Evolutionary conservation across 1,140 invertebrate species (phyloP).

Genomic region (Drosophila ohnishii): DNA sequence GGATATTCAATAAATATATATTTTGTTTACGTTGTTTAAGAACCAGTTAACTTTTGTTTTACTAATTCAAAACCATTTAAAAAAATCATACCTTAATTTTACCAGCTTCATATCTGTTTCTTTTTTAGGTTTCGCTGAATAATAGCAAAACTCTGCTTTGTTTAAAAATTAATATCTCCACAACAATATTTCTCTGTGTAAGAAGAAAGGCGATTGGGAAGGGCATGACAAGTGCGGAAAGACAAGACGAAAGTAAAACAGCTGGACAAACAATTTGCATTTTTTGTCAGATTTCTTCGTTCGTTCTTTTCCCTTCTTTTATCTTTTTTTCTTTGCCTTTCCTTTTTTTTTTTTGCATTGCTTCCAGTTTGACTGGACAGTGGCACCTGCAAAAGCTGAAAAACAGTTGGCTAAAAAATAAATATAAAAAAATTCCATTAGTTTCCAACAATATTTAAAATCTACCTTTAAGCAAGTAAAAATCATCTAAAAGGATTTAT

Average conservation of each 20-base stretch:
- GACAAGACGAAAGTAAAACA: conserved; percentile 52
- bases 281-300: conserved; percentile 38
- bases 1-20: too few relatives aligned
- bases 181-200: conserved; percentile 2
- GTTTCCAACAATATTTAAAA: too few relatives aligned
- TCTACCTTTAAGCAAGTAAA: background rate
- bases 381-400: conserved; percentile 23
- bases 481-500: background rate
- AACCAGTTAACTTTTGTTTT: too few relatives aligned
- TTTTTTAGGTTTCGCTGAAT: too few relatives aligned
- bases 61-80: too few relatives aligned
- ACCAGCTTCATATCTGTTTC: background rate
- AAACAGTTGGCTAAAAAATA: conserved; percentile 2
- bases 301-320: conserved; percentile 1
- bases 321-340: background rate
- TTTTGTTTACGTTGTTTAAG: too few relatives aligned
- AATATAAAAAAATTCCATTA: background rate
- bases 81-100: background rate
- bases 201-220: background rate
- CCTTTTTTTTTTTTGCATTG: conserved; percentile 1
- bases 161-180: background rate
- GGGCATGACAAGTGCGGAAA: conserved; percentile 34
- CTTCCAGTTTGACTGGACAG: conserved; percentile 34
- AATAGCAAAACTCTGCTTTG: too few relatives aligned
- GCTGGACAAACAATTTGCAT: conserved; percentile 57